Base-by-base conservation (phyloP, 2,797 vertebrate genomes). In the Sebastes diploproa region DNA sequence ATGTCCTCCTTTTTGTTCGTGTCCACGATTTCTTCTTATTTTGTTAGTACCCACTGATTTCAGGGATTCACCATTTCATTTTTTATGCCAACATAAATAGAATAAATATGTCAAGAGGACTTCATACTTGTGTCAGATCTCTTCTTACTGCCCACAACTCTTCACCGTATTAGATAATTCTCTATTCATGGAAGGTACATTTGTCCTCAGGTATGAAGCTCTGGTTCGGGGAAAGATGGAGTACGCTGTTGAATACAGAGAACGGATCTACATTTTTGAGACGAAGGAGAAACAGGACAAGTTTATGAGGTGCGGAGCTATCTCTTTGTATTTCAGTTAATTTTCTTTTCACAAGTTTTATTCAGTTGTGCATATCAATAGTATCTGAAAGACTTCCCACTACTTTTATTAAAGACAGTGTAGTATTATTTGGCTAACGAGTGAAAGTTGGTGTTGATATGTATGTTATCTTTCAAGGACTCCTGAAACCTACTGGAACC, bases 401-500 rank as follows among this genome's bases (percentile, higher is more conserved):
- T 65, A 12, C 3, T 30, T 61, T 25, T n/a, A 13, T 20, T 52
- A 12, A 63, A 68, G 12, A 65, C 11, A 52, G 16, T 32, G 6
- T 38, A n/a, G 50, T 46, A 62, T 66, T 27, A 16, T 62, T 42
- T 60, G 22, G 11, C 7, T 72, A 20, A 23, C n/a, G 2, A n/a
- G 8, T 78, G 1, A 78, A 81, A 63, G 10, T 22, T 71, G 4
- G 6, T 66, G 34, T 77, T 74, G 6, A 54, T 63, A n/a, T 0
- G 38, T 42, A 42, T 6, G 18, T 85, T 20, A 77, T 72, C 89
- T 82, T 29, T 82, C 59, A 84, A 99, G 98, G 91, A 88, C 81
- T 75, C 98, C 98, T 86, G 92, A 96, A 90, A 95, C 89, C 56
- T 99, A 98, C 80, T 97, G 96, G 94, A 87, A 97, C 83, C 96